Evolutionary conservation across 2,888 invertebrate species (phyloP).

Genomic region (Alcis repandata): DNA sequence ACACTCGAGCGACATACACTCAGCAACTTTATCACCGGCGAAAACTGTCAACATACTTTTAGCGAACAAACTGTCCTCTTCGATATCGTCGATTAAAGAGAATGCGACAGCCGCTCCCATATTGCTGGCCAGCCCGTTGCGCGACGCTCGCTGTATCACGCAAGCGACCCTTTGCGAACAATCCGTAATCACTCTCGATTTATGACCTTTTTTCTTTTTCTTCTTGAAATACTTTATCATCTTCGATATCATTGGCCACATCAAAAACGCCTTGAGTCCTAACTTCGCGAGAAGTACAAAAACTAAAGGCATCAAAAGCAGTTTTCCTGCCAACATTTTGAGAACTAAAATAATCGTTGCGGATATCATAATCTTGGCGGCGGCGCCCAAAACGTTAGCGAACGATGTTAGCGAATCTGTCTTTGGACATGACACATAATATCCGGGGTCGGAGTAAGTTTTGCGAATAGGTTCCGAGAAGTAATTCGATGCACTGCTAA

Average conservation of each 20-base stretch:
- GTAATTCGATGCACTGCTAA: constrained; percentile 73
- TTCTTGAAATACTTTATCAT: constrained; percentile 79
- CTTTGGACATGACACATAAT: constrained; percentile 73
- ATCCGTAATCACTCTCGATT: constrained; percentile 73
- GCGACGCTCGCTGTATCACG: constrained; percentile 70
- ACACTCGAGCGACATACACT: constrained; percentile 82
- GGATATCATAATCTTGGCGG: constrained; percentile 81
- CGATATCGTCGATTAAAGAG: constrained; percentile 75
- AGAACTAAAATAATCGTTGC: constrained; percentile 74
- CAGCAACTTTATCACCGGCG: constrained; percentile 78
- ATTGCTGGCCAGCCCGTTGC: constrained; percentile 70
- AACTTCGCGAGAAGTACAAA: constrained; percentile 75
- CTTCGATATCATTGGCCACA: constrained; percentile 82
- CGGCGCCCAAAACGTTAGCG: constrained; percentile 76
- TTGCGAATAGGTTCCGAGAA: constrained; percentile 74
- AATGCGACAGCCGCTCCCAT: constrained; percentile 78
- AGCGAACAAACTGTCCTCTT: constrained; percentile 73
- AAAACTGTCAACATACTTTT: constrained; percentile 76
- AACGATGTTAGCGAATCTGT: constrained; percentile 73
- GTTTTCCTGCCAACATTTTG: constrained; percentile 75
- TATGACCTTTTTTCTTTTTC: constrained; percentile 74
- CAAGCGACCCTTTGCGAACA: constrained; percentile 79
- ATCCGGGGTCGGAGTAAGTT: constrained; percentile 68
- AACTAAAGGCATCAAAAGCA: constrained; percentile 74
- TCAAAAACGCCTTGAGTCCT: constrained; percentile 74